Base-by-base conservation (phyloP, 2,888 invertebrate genomes). In the Protonemura montana region DNA sequence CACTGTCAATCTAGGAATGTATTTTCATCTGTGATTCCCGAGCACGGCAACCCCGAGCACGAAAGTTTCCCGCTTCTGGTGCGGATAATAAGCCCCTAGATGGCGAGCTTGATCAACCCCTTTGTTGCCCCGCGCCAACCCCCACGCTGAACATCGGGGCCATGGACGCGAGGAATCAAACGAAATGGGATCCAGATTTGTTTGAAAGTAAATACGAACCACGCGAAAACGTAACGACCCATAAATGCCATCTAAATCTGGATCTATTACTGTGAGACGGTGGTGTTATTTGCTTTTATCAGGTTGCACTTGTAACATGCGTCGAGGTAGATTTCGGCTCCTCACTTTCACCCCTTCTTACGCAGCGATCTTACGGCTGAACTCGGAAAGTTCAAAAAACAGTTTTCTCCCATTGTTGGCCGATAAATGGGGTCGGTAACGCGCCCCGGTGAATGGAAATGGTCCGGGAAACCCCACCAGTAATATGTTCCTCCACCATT, bases 221-320 rank as follows among this genome's bases (percentile, higher is more conserved):
- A 59, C 59, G 10, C 3, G 59, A 59, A 59, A 59, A 21, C 6
- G 59, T 59, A 59, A 59, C 59, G 59, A 21, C 59, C 59, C 59
- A 59, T 59, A 59, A 59, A 59, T 59, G 59, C 59, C 59, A 59
- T 21, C 59, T 59, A 59, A 59, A 59, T 59, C 59, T 59, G 59
- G 59, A 59, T 59, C 59, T 59, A 59, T 59, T 7, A 59, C 59
- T 2, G 7, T 59, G 59, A 59, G 59, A 59, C 21, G 59, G 59
- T 21, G 59, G 59, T 59, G 59, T 59, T 59, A 59, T 59, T 59
- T 59, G 59, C 59, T 59, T 59, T 59, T 21, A 59, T 59, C 59
- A 59, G 59, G 59, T 59, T 59, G 7, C 21, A 3, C 59, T 59
- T 59, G 59, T 59, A 13, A n/a, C n/a, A 59, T 59, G 59, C 59